These are phyloP conservation scores for Phaethon lepturus DNA, from an alignment of 2,113 vertebrate species.

Conservation along the genomic window DNA sequence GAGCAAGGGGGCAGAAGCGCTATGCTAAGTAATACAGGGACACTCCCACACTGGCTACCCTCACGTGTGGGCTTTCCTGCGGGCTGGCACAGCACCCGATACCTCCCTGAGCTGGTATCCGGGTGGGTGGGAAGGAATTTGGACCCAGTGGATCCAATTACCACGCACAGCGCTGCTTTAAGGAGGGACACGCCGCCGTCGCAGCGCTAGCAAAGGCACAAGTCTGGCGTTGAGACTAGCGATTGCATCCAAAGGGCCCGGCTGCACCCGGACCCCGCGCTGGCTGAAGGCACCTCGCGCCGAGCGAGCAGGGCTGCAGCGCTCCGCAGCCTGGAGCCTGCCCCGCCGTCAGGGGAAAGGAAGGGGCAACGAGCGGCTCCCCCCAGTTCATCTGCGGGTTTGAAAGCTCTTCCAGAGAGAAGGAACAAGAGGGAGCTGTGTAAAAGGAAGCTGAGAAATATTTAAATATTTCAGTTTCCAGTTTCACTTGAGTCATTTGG, in stretches of 20 bases:
- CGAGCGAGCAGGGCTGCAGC: not conserved
- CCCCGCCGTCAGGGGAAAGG: fast-evolving
- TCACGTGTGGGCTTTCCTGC: not conserved
- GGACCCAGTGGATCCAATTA: not conserved
- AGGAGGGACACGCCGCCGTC: not conserved
- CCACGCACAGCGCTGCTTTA: not conserved
- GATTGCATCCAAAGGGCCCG: not conserved
- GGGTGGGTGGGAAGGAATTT: not conserved
- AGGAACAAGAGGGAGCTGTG: not conserved
- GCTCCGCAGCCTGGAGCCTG: not conserved
- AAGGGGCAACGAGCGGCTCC: not conserved
- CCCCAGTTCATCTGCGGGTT: not conserved
- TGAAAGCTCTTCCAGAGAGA: not conserved
- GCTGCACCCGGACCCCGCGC: not conserved
- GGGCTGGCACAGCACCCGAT: not conserved
- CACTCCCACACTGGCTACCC: fast-evolving
- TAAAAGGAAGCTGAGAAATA: slow-evolving; percentile 21
- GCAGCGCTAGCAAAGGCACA: fast-evolving
- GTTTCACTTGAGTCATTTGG: slow-evolving; percentile 6
- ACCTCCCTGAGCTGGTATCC: not conserved
- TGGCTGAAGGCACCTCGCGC: not conserved
- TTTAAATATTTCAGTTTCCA: slow-evolving; percentile 37
- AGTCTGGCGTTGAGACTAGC: not conserved
- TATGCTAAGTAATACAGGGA: not conserved
- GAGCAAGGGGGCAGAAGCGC: not conserved